Base-by-base conservation (phyloP, 1,140 invertebrate genomes). In the Hesperophylax magnus region DNA sequence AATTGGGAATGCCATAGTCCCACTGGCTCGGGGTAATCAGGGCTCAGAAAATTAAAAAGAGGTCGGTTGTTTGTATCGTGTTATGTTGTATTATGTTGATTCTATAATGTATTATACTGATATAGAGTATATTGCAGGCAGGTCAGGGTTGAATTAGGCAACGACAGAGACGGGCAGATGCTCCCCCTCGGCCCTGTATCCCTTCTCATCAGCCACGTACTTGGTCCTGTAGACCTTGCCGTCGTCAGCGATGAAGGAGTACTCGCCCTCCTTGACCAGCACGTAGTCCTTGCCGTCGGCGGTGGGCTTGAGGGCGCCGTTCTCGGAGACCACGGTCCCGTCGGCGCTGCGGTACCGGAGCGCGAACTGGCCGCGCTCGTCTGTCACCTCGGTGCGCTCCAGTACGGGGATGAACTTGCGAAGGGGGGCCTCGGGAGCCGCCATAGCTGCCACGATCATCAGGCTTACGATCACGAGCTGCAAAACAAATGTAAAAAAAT, bases 361-460 rank as follows among this genome's bases (percentile, higher is more conserved):
- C 1, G 87, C 84, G 79, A 87, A 90, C 82, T 88, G 87, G n/a
- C 88, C 88, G 17, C 78, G 85, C 22, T 88, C 87, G 65, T 89
- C 88, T 65, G 86, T 86, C 14, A 87, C 84, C 54, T 88, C 87
- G 54, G 87, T 87, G 24, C 80, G 69, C 54, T 84, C 80, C 14
- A 85, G 67, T 8, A 85, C 82, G 24, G 84, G 82, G 56, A 85
- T 81, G 80, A 82, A 60, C n/a, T 34, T 27, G 47, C 34, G 58
- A 1, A 27, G 65, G 47, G 65, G 60, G 61, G 60, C 69, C 15
- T 65, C 76, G 20, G 47, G 47, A 20, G 61, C 77, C 0, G 75
- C 80, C n/a, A 27, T 24, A n/a, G 60, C 75, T 47, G 31, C 67
- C 17, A 71, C 67, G 27, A 47, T 34, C 67, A 71, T 47, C 67